Conservation (phyloP, 2,113 vertebrate genomes). For the Pipra filicauda region DNA sequence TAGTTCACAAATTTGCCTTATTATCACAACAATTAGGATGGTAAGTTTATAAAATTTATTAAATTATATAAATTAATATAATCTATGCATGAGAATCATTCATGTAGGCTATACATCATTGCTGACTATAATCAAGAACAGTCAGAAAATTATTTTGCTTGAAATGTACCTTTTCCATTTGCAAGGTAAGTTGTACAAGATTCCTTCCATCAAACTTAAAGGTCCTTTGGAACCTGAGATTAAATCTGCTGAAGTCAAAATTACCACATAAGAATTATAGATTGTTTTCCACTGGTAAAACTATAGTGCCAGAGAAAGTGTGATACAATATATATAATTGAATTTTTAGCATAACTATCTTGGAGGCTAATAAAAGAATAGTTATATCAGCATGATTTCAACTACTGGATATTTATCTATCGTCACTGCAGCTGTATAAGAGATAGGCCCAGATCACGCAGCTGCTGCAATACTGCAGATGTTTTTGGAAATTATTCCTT, state of each 20-base stretch:
- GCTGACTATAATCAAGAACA: not conserved
- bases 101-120: not conserved
- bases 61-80: not conserved
- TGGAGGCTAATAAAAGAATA: not conserved
- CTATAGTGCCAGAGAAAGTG: not conserved
- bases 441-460: accelerated
- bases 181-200: not conserved
- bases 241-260: not conserved
- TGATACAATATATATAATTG: not conserved
- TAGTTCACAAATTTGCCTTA: not conserved
- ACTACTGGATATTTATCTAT: not conserved
- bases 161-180: not conserved
- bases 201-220: not conserved
- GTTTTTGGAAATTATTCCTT: not conserved
- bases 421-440: not conserved
- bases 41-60: not conserved
- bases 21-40: not conserved
- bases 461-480: not conserved
- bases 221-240: not conserved
- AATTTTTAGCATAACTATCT: not conserved
- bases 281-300: not conserved
- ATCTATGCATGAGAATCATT: not conserved
- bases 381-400: not conserved
- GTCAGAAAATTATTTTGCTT: not conserved
- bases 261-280: not conserved